These are phyloP conservation scores for Drosophila gunungcola DNA, from an alignment of 1,140 invertebrate species.

Conservation along the genomic window DNA sequence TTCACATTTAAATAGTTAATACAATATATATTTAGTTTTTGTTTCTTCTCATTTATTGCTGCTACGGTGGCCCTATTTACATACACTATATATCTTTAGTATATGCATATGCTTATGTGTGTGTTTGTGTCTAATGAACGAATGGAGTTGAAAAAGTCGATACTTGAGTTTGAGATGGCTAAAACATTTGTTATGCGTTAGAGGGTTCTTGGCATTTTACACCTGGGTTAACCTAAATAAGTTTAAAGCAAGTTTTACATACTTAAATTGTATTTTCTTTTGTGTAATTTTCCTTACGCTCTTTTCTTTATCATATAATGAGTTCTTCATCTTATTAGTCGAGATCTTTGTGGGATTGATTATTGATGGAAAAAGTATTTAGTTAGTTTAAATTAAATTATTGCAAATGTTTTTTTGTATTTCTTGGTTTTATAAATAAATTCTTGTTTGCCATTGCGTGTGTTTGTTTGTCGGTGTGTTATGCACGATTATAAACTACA, in stretches of 20 bases:
- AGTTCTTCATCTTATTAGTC: constrained; percentile 32
- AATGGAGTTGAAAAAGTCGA: constrained; percentile 25
- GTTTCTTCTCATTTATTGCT: constrained; percentile 52
- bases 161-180: constrained; percentile 57
- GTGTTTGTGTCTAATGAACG: constrained; percentile 35
- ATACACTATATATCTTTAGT: constrained; percentile 38
- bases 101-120: constrained; percentile 46
- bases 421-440: constrained; percentile 59
- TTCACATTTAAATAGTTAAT: constrained; percentile 75
- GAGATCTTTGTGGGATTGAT: constrained; percentile 58
- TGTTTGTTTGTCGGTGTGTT: constrained; percentile 35
- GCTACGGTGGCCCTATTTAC: constrained; percentile 65
- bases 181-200: constrained; percentile 40
- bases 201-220: constrained; percentile 21
- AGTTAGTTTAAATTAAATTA: constrained; percentile 30
- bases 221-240: constrained; percentile 31
- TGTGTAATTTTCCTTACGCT: constrained; percentile 5
- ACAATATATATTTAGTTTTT: constrained; percentile 52
- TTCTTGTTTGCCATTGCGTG: constrained; percentile 40
- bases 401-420: constrained; percentile 47
- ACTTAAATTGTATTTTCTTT: constrained; percentile 25
- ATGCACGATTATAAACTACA: constrained; percentile 31
- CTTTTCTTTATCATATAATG: constrained; percentile 31
- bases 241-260: constrained; percentile 57
- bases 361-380: constrained; percentile 35